These are phyloP conservation scores for Hipposideros larvatus DNA, from an alignment of 2,797 vertebrate genomes.

Conservation along the genomic window DNA sequence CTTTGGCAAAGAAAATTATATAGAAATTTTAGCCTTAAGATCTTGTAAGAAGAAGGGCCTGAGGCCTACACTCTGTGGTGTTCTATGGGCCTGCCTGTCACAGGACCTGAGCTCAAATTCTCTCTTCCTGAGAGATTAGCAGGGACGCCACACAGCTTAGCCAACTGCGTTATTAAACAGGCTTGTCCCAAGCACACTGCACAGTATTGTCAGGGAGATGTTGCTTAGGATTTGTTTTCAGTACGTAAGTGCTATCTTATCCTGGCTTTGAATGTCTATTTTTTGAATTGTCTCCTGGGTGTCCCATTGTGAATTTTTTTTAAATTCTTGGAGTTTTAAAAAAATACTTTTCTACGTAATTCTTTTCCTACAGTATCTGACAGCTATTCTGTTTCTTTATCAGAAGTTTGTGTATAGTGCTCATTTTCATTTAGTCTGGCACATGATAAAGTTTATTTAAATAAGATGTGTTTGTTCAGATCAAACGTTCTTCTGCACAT, in stretches of 20 bases:
- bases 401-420: conserved; percentile 47
- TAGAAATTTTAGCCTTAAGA: conserved; percentile 44
- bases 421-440: conserved; percentile 63
- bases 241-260: background rate
- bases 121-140: conserved; percentile 56
- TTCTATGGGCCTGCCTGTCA: background rate
- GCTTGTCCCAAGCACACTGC: background rate
- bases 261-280: background rate
- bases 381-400: conserved; percentile 65
- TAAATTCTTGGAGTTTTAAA: conserved; percentile 12
- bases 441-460: conserved; percentile 47
- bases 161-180: background rate
- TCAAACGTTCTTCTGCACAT: conserved; percentile 20
- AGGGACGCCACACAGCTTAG: background rate
- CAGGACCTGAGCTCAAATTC: background rate
- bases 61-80: background rate
- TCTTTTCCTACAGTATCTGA: background rate
- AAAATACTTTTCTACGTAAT: background rate
- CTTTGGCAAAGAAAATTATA: background rate
- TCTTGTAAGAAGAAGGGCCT: background rate
- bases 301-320: background rate
- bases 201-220: background rate
- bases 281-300: background rate
- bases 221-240: conserved; percentile 33
- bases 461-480: conserved; percentile 54